phyloP scores from a whole-genome alignment of 2,113 vertebrate genomes.

The Tiliqua scincoides region DNA sequence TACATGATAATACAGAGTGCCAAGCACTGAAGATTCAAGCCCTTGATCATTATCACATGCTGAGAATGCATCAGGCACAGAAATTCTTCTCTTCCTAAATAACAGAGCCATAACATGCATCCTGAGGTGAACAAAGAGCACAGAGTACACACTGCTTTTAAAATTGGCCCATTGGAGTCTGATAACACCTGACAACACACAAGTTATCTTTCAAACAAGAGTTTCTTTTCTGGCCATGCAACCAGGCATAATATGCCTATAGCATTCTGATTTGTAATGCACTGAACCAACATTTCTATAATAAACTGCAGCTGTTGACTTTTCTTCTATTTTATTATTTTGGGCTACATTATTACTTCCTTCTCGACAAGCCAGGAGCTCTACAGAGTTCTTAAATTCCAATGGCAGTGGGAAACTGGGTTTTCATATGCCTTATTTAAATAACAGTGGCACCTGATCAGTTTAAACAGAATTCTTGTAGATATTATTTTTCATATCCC shows the following conservation, averaged over 20 bases:
- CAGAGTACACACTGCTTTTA: background rate
- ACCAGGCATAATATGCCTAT: background rate
- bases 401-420: background rate
- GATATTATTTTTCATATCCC: constrained; percentile 4
- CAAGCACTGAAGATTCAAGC: background rate
- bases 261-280: background rate
- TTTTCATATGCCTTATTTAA: background rate
- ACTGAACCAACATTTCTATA: background rate
- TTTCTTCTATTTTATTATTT: background rate
- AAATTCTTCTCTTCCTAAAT: background rate
- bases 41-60: background rate
- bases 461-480: background rate
- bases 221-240: background rate
- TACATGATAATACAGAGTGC: background rate
- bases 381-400: background rate
- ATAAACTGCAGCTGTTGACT: background rate
- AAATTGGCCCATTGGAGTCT: background rate
- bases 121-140: background rate
- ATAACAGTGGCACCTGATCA: background rate
- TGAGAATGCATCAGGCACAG: background rate
- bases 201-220: background rate
- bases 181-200: background rate
- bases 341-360: background rate
- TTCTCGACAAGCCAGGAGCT: background rate
- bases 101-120: background rate